Evolutionary conservation across 2,797 vertebrate species (phyloP).

Genomic region (Trematomus bernacchii): DNA sequence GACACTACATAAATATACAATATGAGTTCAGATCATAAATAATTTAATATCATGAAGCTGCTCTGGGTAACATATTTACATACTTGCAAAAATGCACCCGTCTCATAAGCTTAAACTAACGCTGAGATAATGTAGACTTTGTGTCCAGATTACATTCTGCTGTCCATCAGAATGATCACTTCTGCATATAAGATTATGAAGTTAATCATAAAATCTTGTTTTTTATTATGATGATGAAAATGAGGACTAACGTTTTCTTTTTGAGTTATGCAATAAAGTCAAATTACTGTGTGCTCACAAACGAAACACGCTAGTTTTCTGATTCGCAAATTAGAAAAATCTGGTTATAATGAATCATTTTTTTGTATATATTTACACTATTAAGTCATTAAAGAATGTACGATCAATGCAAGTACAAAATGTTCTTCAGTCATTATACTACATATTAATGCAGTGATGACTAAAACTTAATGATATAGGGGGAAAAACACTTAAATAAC

Average conservation of each 20-base stretch:
- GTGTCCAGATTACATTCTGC: neutral
- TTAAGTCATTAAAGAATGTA: neutral
- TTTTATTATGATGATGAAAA: too few relatives aligned
- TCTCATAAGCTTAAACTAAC: constrained; percentile 28
- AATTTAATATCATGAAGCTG: constrained; percentile 53
- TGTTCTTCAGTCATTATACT: neutral
- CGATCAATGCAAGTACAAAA: neutral
- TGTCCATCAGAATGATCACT: neutral
- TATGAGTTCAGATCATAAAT: constrained; percentile 59
- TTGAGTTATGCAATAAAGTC: neutral
- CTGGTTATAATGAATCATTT: too few relatives aligned
- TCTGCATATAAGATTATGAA: neutral
- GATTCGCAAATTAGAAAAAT: too few relatives aligned
- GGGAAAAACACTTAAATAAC: neutral
- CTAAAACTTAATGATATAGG: neutral
- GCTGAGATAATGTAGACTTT: neutral
- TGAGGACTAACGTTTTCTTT: neutral
- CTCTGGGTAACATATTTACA: constrained; percentile 60
- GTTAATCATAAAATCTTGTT: neutral
- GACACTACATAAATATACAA: constrained; percentile 62
- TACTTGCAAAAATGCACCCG: constrained; percentile 49
- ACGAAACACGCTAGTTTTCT: too few relatives aligned
- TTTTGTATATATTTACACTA: too few relatives aligned
- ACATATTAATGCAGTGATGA: neutral
- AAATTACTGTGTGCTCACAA: neutral